Percentiles rank a stretch among this genome's conserved stretches.
Evolutionary conservation across 30 jellyfish, hydroid and myxozoan genomes (phyloP).

Genomic region (Aurelia sp.): DNA sequence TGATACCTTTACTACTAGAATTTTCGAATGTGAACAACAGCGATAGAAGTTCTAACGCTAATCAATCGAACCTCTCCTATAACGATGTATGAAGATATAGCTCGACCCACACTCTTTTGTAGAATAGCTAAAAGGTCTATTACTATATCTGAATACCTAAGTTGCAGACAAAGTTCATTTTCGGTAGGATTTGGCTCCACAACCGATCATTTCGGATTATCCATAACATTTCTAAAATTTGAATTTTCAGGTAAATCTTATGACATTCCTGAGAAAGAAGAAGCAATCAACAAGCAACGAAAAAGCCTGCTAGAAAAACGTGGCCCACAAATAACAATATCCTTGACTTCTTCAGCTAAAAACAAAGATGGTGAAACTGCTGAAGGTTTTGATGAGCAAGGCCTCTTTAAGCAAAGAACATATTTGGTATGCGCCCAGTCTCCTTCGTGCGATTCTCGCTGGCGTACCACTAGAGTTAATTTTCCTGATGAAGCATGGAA

Average conservation of each 20-base stretch:
- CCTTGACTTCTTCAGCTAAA: slow-evolving; percentile 1
- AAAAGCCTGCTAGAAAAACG: background rate
- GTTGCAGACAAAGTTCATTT: too few relatives aligned
- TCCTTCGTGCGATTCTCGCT: slow-evolving; percentile 25
- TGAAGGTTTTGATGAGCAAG: slow-evolving; percentile 14
- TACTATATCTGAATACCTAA: too few relatives aligned
- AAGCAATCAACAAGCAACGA: background rate
- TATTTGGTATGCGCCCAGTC: slow-evolving; percentile 38
- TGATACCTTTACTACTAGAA: too few relatives aligned
- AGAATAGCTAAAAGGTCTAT: too few relatives aligned
- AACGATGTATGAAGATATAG: too few relatives aligned
- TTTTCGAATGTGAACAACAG: too few relatives aligned
- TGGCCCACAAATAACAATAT: slow-evolving; percentile 33
- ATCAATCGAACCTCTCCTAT: too few relatives aligned
- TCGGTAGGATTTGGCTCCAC: too few relatives aligned
- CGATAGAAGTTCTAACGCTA: too few relatives aligned
- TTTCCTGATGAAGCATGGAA: slow-evolving; percentile 56
- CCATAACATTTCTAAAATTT: too few relatives aligned
- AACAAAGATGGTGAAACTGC: background rate
- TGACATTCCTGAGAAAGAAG: background rate
- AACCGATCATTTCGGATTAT: too few relatives aligned
- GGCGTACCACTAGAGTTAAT: slow-evolving; percentile 36
- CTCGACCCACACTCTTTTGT: too few relatives aligned
- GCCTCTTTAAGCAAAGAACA: slow-evolving; percentile 19
- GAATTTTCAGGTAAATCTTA: background rate